Conservation (phyloP, 2,888 invertebrate genomes). For the Labia minor region DNA sequence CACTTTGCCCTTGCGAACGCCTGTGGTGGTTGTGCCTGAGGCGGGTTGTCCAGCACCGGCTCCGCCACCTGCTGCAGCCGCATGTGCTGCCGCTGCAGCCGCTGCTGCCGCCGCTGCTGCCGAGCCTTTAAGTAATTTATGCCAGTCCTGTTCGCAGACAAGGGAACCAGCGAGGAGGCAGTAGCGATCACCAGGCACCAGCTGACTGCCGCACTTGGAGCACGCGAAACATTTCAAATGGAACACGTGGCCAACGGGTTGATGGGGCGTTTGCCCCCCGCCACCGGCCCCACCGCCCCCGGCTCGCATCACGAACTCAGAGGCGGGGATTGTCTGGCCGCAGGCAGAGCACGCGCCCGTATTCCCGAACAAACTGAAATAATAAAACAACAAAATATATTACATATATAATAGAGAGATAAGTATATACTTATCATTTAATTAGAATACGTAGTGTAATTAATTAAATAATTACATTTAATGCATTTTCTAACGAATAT, state of each 20-base stretch:
- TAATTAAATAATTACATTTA: no score
- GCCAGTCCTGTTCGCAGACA: slow-evolving; percentile 93
- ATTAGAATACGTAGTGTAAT: background rate
- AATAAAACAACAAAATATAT: slow-evolving; percentile 26
- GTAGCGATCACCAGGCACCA: slow-evolving; percentile 87
- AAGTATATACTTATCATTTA: background rate
- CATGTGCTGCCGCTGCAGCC: slow-evolving; percentile 57
- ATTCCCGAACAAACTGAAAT: slow-evolving; percentile 77
- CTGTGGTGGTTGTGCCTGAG: slow-evolving; percentile 47
- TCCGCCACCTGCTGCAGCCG: slow-evolving; percentile 52
- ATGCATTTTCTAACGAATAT: no score
- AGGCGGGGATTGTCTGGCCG: slow-evolving; percentile 83
- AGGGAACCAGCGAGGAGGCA: slow-evolving; percentile 82
- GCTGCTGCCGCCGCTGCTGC: slow-evolving; percentile 47
- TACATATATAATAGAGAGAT: background rate
- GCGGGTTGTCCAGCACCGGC: slow-evolving; percentile 47
- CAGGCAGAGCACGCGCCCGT: slow-evolving; percentile 85
- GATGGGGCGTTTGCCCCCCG: slow-evolving; percentile 34
- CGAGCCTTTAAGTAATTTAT: slow-evolving; percentile 67
- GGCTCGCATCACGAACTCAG: slow-evolving; percentile 85
- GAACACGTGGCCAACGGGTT: slow-evolving; percentile 62
- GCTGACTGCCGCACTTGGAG: slow-evolving; percentile 81
- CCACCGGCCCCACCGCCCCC: slow-evolving; percentile 42
- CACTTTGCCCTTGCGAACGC: slow-evolving; percentile 77
- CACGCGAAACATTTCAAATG: slow-evolving; percentile 94